Base-by-base conservation (phyloP, 2,888 invertebrate species). In the Julus scanicus region DNA sequence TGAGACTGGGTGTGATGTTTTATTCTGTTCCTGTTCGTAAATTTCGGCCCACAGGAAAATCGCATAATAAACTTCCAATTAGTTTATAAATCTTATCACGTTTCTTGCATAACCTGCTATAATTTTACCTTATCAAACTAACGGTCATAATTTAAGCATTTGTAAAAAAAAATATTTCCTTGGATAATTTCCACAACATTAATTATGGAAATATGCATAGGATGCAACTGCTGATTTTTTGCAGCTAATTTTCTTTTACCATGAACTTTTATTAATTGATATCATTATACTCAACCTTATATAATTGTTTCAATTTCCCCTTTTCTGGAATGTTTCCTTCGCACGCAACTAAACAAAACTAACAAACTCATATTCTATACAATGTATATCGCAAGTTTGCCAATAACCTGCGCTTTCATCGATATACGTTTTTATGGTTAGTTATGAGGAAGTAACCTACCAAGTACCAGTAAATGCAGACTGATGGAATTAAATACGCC, bases 371-470 rank as follows among this genome's bases (percentile, higher is more conserved):
- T 44, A 44, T 44, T 8, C 44, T 8, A 8, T 44, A 44, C 8
- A 44, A 44, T 44, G 44, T 5, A 53, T 4, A 53, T 4, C 57
- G n/a, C 6, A 63, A 63, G n/a, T 63, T 63, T 63, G 57, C 57
- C 15, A 63, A 63, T 63, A 9, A 11, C 71, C 8, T 20, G 71
- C 29, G 29, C 71, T 71, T 29, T 29, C 71, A 71, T 20, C n/a
- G n/a, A n/a, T n/a, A 63, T 63, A 29, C 29, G 57, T 63, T 63
- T 63, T 71, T 20, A 29, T 71, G 71, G 29, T 71, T 71, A 71
- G 71, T 29, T 71, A 71, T 71, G 71, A 71, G 71, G 71, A 71
- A 71, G 11, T 71, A 20, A 71, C 71, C 71, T 11, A 29, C 71
- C 20, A n/a, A 29, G 29, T 53, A 48, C 48, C 17, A 29, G 29